These are phyloP conservation scores for Sparus aurata DNA, from an alignment of 2,797 vertebrate genomes.

Conservation along the genomic window DNA sequence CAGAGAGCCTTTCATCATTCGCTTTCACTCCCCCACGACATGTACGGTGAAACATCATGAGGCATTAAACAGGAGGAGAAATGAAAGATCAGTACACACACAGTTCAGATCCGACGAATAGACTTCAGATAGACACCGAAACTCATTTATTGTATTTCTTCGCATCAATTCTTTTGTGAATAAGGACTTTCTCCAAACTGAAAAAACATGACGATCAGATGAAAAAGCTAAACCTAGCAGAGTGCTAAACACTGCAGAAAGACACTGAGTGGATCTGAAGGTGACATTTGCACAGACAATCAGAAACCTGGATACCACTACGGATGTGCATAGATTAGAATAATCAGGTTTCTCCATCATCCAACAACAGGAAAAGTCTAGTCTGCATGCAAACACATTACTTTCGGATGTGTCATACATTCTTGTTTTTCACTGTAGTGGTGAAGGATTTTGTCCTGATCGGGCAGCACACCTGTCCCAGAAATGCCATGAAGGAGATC, in stretches of 20 bases:
- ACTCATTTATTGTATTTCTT: background rate
- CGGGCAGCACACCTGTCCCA: conserved; percentile 88
- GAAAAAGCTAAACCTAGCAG: too few relatives aligned
- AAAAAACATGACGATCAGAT: background rate
- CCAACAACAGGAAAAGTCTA: background rate
- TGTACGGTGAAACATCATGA: conserved; percentile 68
- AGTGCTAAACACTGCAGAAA: too few relatives aligned
- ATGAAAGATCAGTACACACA: background rate
- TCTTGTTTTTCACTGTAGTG: conserved; percentile 68
- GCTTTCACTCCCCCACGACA: conserved; percentile 84
- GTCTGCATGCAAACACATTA: background rate
- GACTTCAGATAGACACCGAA: background rate
- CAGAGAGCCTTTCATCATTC: conserved; percentile 86
- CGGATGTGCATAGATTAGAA: background rate
- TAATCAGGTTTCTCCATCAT: background rate
- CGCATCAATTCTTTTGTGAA: background rate
- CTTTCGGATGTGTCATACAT: background rate
- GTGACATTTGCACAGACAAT: background rate
- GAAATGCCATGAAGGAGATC: conserved; percentile 87
- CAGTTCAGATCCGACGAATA: background rate
- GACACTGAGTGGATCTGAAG: background rate
- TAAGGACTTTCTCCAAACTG: background rate
- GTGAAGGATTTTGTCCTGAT: conserved; percentile 88
- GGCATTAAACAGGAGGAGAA: background rate
- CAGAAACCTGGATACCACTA: background rate